Conservation (phyloP, 2,888 invertebrate genomes). For the Penaeus monodon region DNA sequence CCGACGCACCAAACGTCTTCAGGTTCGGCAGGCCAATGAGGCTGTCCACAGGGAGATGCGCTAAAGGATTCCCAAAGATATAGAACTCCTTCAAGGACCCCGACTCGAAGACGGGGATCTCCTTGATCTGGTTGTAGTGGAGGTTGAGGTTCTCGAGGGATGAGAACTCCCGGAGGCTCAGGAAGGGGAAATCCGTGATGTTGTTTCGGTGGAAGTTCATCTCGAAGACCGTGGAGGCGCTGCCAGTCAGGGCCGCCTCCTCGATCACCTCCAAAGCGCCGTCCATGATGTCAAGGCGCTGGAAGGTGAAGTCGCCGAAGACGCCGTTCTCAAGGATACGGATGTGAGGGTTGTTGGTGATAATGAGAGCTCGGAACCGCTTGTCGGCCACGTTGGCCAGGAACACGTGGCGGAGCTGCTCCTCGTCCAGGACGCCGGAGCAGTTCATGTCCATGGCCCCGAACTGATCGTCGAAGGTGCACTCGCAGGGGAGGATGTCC, state of each 20-base stretch:
- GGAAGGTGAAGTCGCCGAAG: background rate
- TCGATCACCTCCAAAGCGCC: background rate
- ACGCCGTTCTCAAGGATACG: background rate
- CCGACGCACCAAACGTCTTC: no score
- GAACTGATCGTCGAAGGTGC: background rate
- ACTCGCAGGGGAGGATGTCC: conserved; percentile 1
- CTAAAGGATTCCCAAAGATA: no score
- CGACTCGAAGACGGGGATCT: background rate
- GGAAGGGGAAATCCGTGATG: background rate
- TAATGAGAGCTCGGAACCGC: background rate
- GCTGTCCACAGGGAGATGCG: no score
- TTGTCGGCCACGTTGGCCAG: background rate
- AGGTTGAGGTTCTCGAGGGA: background rate
- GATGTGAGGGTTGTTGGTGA: background rate
- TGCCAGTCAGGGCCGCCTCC: background rate
- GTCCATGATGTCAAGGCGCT: background rate
- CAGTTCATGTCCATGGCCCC: background rate
- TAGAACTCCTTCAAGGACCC: no score
- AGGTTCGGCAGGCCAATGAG: no score
- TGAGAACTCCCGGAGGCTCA: background rate
- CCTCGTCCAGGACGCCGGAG: background rate
- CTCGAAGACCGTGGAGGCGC: background rate
- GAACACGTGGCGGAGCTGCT: background rate
- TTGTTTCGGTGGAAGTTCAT: background rate
- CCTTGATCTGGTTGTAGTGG: background rate